Percentiles rank a stretch among this genome's conserved stretches.
phyloP scores from a whole-genome alignment of 1,140 invertebrate species.

The Neuroterus valhalla region DNA sequence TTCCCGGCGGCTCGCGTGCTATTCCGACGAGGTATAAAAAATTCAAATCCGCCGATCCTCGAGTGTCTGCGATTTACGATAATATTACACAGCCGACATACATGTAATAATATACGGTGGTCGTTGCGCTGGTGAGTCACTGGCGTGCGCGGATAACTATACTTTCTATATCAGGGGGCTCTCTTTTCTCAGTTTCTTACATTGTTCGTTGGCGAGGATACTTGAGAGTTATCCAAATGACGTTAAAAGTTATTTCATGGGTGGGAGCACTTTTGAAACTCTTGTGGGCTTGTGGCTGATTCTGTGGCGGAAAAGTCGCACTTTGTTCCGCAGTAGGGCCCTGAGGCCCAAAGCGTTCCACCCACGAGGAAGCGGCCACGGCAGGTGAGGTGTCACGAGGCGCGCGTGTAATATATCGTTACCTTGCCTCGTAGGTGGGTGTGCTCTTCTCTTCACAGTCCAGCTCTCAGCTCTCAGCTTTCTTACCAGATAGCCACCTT shows the following conservation, averaged over 20 bases:
- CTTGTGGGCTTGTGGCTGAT: background rate
- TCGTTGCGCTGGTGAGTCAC: constrained; percentile 35
- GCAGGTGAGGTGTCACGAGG: constrained; percentile 75
- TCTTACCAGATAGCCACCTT: constrained; percentile 41
- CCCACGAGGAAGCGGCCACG: constrained; percentile 72
- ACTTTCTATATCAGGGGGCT: constrained; percentile 30
- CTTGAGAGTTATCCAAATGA: constrained; percentile 8
- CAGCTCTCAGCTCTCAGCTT: constrained; percentile 16
- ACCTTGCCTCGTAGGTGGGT: constrained; percentile 65
- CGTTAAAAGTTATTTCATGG: background rate
- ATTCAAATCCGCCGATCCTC: constrained; percentile 35
- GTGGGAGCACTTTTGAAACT: constrained; percentile 3
- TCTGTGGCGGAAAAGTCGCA: constrained; percentile 44
- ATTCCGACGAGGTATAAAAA: background rate
- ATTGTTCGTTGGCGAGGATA: constrained; percentile 8
- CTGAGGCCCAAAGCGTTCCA: constrained; percentile 63
- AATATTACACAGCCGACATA: constrained; percentile 45
- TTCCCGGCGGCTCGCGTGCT: constrained; percentile 11
- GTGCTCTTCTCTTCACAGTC: constrained; percentile 47
- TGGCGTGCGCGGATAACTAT: constrained; percentile 34
- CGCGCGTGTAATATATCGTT: constrained; percentile 73
- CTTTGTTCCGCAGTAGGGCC: constrained; percentile 60
- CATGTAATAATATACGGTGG: constrained; percentile 40
- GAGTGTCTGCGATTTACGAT: constrained; percentile 42
- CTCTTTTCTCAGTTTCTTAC: constrained; percentile 13